Percentiles rank a stretch among this genome's conserved stretches.
Conservation (phyloP, 2,888 invertebrate species). For the Glyphotaelius pellucidus region DNA sequence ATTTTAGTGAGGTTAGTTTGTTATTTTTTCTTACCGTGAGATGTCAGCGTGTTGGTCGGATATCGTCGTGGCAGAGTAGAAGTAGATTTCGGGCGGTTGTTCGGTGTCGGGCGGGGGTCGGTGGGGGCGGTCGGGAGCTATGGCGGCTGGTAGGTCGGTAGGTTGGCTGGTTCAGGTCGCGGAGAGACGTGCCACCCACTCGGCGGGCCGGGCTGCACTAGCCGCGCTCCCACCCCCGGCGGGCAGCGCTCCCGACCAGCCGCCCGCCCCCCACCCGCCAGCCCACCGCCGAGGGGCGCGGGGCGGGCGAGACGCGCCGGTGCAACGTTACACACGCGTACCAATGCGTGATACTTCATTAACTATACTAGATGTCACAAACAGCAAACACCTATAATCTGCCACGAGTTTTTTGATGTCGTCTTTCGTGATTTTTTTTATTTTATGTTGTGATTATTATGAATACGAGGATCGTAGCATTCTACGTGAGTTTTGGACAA, state of each 20-base stretch:
- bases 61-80: slow-evolving; percentile 24
- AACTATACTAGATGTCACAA: not conserved
- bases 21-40: slow-evolving; percentile 49
- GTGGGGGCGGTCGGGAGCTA: slow-evolving; percentile 3
- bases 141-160: slow-evolving; percentile 59
- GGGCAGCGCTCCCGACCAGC: slow-evolving; percentile 71
- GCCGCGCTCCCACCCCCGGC: slow-evolving; percentile 73
- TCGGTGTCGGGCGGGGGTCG: slow-evolving; percentile 33
- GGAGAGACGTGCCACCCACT: slow-evolving; percentile 71
- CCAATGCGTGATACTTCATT: slow-evolving; percentile 61
- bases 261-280: slow-evolving; percentile 70
- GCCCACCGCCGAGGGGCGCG: slow-evolving; percentile 65
- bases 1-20: not conserved
- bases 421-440: too few relatives aligned
- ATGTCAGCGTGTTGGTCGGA: slow-evolving; percentile 39
- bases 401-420: not conserved
- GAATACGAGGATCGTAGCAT: too few relatives aligned
- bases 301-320: slow-evolving; percentile 28
- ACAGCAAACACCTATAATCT: not conserved
- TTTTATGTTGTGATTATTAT: too few relatives aligned
- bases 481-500: too few relatives aligned
- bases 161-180: slow-evolving; percentile 67
- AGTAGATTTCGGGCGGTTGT: slow-evolving; percentile 21
- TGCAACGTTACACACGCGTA: slow-evolving; percentile 66
- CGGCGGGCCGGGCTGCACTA: slow-evolving; percentile 65